Percentiles rank a stretch among this genome's conserved stretches.
phyloP scores from a whole-genome alignment of 2,797 vertebrate species.

The Epinephelus awoara region DNA sequence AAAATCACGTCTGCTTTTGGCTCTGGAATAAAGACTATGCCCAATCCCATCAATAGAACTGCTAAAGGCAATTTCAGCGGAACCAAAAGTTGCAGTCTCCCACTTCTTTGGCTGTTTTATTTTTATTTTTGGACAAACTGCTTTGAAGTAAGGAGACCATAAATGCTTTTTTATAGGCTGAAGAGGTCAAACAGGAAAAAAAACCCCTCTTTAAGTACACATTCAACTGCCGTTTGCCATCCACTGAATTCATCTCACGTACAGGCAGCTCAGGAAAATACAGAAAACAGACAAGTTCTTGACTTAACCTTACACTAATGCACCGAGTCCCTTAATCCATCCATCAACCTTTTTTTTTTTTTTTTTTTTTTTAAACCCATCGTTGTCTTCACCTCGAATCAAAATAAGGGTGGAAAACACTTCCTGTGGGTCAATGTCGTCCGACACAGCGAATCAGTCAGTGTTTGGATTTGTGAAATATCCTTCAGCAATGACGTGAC shows the following conservation, averaged over 20 bases:
- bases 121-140: constrained; percentile 35
- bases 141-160: constrained; percentile 43
- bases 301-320: constrained; percentile 55
- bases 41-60: constrained; percentile 52
- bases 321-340: constrained; percentile 51
- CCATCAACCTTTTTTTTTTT: constrained; percentile 40
- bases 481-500: constrained; percentile 77
- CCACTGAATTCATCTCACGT: constrained; percentile 43
- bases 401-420: constrained; percentile 40
- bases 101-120: constrained; percentile 36
- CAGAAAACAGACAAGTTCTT: constrained; percentile 60
- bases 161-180: constrained; percentile 12
- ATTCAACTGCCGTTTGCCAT: constrained; percentile 34
- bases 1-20: constrained; percentile 41
- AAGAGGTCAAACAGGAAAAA: constrained; percentile 45
- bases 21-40: constrained; percentile 54
- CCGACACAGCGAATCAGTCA: constrained; percentile 46
- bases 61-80: constrained; percentile 47
- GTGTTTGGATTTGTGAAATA: constrained; percentile 74
- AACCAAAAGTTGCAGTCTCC: constrained; percentile 41
- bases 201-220: constrained; percentile 10
- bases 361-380: not conserved
- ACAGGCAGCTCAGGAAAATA: constrained; percentile 42
- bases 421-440: constrained; percentile 56
- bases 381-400: constrained; percentile 36